Base-by-base conservation (phyloP, 2,888 invertebrate species). In the Amiota mariae region DNA sequence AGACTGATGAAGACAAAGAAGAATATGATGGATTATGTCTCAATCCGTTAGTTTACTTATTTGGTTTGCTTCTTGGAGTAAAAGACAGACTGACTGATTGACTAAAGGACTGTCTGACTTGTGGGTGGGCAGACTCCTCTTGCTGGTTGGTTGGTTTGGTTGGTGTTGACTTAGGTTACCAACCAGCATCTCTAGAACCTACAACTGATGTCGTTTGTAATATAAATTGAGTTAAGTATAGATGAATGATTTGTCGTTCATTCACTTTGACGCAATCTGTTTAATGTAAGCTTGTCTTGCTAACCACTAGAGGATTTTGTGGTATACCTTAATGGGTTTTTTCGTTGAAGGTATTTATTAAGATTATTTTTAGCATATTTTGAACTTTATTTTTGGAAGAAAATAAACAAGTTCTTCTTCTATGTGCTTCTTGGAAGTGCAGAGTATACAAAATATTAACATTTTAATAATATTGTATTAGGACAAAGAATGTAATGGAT, bases 161-260 rank as follows among this genome's bases (percentile, higher is more conserved):
- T 54, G 54, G 54, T 54, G 20, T 61, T 63, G 63, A 63, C 63
- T 24, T 46, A 63, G 46, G 63, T 46, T 63, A 46, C 46, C 36
- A 63, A 46, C 36, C 46, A 63, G 36, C 36, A 36, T 36, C 36
- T 36, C 36, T 36, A 36, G 36, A 36, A 36, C 36, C 2, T 6
- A 36, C 36, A 36, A 36, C 36, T 6, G 8, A 36, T 36, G 36
- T 36, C 36, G 36, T 36, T 36, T 6, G 8, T 36, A 8, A 46
- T 36, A n/a, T 46, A 63, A 63, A 63, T 63, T 63, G n/a, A 63
- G 63, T 63, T 63, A 63, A 13, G n/a, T 46, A 63, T n/a, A 63
- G 36, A n/a, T 63, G 63, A 63, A 36, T 46, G 63, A 63, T 36
- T 63, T 36, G 24, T 36, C 36, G n/a, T 24, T 11, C 46, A 36